These are phyloP conservation scores for Drosophila greeni DNA, from an alignment of 2,888 invertebrate species.

Conservation along the genomic window DNA sequence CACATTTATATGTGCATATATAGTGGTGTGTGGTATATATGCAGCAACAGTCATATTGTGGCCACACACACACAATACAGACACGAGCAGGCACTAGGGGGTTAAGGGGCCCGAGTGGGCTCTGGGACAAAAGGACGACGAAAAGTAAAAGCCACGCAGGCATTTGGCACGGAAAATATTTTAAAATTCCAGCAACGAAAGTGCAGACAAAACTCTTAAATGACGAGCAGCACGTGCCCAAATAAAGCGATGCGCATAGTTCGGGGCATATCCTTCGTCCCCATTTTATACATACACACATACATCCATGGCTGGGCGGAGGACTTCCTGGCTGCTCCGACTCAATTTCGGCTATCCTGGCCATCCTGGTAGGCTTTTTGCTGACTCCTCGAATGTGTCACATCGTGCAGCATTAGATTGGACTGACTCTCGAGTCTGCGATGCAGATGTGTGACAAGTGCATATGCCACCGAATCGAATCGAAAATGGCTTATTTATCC, in stretches of 20 bases:
- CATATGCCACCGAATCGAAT: slow-evolving; percentile 55
- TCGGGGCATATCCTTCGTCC: slow-evolving; percentile 25
- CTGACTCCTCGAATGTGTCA: slow-evolving; percentile 70
- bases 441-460: slow-evolving; percentile 72
- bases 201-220: slow-evolving; percentile 75
- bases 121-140: slow-evolving; percentile 47
- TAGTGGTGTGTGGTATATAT: slow-evolving; percentile 6
- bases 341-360: slow-evolving; percentile 25
- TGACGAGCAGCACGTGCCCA: slow-evolving; percentile 74
- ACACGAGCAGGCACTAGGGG: slow-evolving; percentile 6
- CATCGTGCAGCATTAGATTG: slow-evolving; percentile 67
- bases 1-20: slow-evolving; percentile 29
- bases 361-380: slow-evolving; percentile 52
- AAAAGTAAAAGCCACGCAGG: slow-evolving; percentile 63
- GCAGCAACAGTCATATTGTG: slow-evolving; percentile 46
- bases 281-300: slow-evolving; percentile 1
- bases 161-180: slow-evolving; percentile 63
- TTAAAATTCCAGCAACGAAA: slow-evolving; percentile 71
- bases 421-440: slow-evolving; percentile 43
- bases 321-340: slow-evolving; percentile 28
- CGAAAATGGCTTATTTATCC: slow-evolving; percentile 65
- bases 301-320: background rate
- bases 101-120: slow-evolving; percentile 20
- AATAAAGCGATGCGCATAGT: slow-evolving; percentile 61
- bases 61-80: slow-evolving; percentile 26